Evolutionary conservation across 1,140 invertebrate species (phyloP).

Genomic region (Akabosia matsudoensis): DNA sequence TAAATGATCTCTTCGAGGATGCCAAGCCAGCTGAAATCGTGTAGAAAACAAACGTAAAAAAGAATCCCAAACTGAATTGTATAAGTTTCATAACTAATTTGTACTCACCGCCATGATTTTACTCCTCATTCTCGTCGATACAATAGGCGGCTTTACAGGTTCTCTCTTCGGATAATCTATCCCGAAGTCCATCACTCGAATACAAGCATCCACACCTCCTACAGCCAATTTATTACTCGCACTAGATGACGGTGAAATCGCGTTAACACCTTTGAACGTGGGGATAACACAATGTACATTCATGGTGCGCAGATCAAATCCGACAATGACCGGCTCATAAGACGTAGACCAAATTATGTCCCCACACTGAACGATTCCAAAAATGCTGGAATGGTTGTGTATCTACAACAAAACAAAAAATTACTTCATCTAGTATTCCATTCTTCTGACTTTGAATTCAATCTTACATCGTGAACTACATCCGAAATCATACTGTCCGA

Average conservation of each 20-base stretch:
- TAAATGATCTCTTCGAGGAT: constrained; percentile 34
- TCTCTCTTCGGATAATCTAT: constrained; percentile 27
- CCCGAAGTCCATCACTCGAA: constrained; percentile 31
- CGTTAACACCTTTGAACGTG: constrained; percentile 34
- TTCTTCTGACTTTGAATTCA: too few relatives aligned
- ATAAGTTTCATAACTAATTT: not conserved
- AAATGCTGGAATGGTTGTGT: constrained; percentile 29
- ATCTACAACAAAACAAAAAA: not conserved
- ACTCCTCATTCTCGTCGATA: constrained; percentile 32
- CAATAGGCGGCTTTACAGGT: constrained; percentile 3
- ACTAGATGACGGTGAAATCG: constrained; percentile 25
- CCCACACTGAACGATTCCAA: constrained; percentile 37
- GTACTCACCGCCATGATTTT: constrained; percentile 42
- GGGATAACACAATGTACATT: constrained; percentile 34
- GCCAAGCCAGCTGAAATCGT: constrained; percentile 38
- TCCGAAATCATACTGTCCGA: not conserved
- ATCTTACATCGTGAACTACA: constrained; percentile 29
- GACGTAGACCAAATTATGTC: constrained; percentile 40
- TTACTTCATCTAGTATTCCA: too few relatives aligned
- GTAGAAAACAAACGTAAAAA: not conserved
- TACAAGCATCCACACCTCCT: constrained; percentile 34
- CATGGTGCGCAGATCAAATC: constrained; percentile 35
- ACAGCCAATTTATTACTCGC: constrained; percentile 22
- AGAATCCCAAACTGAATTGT: not conserved
- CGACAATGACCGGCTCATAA: constrained; percentile 39